phyloP scores from a whole-genome alignment of 2,888 invertebrate genomes.

The Caenorhabditis drosophilae region DNA sequence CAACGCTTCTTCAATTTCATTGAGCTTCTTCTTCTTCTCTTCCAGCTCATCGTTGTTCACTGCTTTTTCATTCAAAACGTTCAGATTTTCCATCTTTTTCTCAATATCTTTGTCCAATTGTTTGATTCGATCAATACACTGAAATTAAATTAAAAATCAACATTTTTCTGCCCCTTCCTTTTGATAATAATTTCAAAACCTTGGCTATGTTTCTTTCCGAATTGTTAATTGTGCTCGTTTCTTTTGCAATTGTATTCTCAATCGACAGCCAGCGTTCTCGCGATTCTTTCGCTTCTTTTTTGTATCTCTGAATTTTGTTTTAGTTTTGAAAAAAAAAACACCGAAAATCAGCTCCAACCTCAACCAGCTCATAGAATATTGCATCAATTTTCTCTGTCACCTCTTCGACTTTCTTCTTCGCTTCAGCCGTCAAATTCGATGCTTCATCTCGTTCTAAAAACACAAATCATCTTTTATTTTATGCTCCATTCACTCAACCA shows the following conservation, averaged over 20 bases:
- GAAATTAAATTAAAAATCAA: conserved; percentile 1
- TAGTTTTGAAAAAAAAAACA: conserved; percentile 3
- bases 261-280: conserved; percentile 63
- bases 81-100: conserved; percentile 17
- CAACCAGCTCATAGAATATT: conserved; percentile 24
- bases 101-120: conserved; percentile 28
- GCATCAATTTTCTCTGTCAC: conserved; percentile 71
- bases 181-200: conserved; percentile 6
- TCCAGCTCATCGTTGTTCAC: conserved; percentile 13
- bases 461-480: neutral
- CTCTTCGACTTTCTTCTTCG: conserved; percentile 17
- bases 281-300: conserved; percentile 70
- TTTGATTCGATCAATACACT: conserved; percentile 20
- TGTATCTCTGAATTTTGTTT: conserved; percentile 71
- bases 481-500: neutral
- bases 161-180: neutral
- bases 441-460: conserved; percentile 21
- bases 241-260: conserved; percentile 72
- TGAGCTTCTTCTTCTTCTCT: conserved; percentile 73
- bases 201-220: conserved; percentile 73
- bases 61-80: conserved; percentile 10
- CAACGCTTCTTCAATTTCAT: conserved; percentile 9
- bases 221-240: conserved; percentile 72
- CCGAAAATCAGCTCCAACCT: conserved; percentile 17
- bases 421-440: conserved; percentile 7